These are phyloP conservation scores for Notodromas monacha DNA, from an alignment of 2,888 invertebrate genomes.

Conservation along the genomic window DNA sequence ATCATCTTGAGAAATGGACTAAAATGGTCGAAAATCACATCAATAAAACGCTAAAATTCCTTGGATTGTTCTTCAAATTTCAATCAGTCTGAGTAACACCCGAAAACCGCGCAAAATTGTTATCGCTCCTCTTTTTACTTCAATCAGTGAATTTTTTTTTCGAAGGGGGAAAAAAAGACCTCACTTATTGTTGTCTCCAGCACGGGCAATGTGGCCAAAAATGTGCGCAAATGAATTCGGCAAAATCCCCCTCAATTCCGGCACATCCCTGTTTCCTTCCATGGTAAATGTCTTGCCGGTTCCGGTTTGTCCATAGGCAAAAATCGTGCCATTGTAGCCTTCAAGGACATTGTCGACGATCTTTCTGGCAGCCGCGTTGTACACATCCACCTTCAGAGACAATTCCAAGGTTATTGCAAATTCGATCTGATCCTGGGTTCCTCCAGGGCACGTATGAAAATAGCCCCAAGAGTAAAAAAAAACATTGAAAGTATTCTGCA, in stretches of 20 bases:
- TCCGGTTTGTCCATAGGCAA: conserved; percentile 33
- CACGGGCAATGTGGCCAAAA: conserved; percentile 83
- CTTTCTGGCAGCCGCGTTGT: conserved; percentile 76
- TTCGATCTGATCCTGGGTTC: background rate
- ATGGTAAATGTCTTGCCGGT: conserved; percentile 98
- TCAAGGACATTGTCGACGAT: conserved; percentile 80
- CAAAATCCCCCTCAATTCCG: conserved; percentile 75
- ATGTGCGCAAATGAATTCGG: conserved; percentile 97
- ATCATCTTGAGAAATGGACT: too few relatives aligned
- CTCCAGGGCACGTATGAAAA: background rate
- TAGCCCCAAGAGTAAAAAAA: too few relatives aligned
- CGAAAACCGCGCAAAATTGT: too few relatives aligned
- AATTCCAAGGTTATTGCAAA: background rate
- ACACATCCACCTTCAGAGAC: conserved; percentile 44
- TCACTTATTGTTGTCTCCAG: conserved; percentile 58
- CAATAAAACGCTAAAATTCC: too few relatives aligned
- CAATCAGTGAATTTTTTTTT: background rate
- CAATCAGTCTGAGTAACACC: too few relatives aligned
- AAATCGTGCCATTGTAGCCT: conserved; percentile 20
- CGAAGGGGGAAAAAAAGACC: conserved; percentile 13
- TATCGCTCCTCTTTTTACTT: too few relatives aligned
- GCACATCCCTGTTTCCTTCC: conserved; percentile 59
- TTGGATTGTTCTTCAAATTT: too few relatives aligned
- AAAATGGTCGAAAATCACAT: too few relatives aligned
- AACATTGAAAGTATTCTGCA: too few relatives aligned